Evolutionary conservation across 2,797 vertebrate genomes (phyloP).

Genomic region (Microhierax caerulescens): DNA sequence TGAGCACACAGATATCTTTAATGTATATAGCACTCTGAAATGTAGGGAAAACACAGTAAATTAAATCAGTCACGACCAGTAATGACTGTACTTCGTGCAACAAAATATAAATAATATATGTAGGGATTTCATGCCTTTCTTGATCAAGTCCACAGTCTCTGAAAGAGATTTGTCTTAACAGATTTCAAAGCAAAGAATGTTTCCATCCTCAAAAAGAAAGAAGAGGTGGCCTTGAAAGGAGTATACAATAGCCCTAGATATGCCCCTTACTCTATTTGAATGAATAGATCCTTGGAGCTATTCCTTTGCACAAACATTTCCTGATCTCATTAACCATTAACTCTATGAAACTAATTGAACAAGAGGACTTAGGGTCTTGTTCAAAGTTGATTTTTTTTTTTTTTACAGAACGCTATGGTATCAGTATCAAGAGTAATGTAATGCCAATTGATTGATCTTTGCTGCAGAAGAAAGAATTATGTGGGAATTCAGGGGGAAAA

Average conservation of each 20-base stretch:
- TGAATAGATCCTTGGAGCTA: neutral
- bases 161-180: neutral
- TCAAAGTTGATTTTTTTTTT: neutral
- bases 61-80: neutral
- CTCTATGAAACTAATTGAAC: neutral
- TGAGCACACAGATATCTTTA: neutral
- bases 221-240: neutral
- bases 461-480: neutral
- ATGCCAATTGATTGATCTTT: neutral
- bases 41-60: neutral
- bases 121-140: neutral
- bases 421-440: neutral
- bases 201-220: neutral
- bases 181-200: neutral
- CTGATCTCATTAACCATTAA: neutral
- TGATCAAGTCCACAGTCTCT: neutral
- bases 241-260: neutral
- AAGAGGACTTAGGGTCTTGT: neutral
- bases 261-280: neutral
- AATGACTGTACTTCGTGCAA: neutral
- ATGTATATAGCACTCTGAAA: neutral
- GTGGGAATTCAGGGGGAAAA: neutral
- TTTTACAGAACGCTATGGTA: neutral
- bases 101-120: neutral
- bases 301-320: neutral